A percentile compares a stretch with the other conserved stretches of the same genome.
Conservation (phyloP, 2,113 vertebrate species). For the Crotalus tigris region DNA sequence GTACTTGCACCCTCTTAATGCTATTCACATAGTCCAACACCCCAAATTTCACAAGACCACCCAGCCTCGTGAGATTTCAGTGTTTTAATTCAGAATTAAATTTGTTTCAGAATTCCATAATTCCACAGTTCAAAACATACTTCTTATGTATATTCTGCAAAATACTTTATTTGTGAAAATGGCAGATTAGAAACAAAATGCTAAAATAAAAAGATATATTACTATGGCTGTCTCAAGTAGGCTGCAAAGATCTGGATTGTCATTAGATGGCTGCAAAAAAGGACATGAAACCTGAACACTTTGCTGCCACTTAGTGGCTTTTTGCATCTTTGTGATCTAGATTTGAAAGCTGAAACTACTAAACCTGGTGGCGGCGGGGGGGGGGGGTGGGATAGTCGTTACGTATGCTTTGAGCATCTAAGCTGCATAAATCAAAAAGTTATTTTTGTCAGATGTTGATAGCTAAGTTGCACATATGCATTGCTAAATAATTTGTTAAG, state of each 20-base stretch:
- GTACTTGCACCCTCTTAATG: neutral
- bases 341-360: neutral
- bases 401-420: neutral
- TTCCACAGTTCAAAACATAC: neutral
- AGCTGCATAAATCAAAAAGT: neutral
- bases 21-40: neutral
- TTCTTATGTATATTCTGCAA: neutral
- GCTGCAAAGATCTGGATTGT: neutral
- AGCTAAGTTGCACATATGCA: neutral
- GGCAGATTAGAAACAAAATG: neutral
- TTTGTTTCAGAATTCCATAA: neutral
- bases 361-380: neutral
- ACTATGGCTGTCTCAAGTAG: neutral
- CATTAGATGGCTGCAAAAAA: neutral
- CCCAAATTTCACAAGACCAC: neutral
- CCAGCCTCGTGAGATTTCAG: neutral
- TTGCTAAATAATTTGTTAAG: neutral
- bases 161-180: neutral
- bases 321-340: neutral
- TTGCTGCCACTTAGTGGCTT: neutral
- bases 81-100: neutral
- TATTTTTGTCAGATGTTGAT: neutral
- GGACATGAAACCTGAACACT: neutral
- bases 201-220: neutral
- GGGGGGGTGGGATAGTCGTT: neutral